Evolutionary conservation across 2,888 invertebrate genomes (phyloP), one percentile per base, ranked within the genome.

Genomic region (Nomada ruficornis): DNA sequence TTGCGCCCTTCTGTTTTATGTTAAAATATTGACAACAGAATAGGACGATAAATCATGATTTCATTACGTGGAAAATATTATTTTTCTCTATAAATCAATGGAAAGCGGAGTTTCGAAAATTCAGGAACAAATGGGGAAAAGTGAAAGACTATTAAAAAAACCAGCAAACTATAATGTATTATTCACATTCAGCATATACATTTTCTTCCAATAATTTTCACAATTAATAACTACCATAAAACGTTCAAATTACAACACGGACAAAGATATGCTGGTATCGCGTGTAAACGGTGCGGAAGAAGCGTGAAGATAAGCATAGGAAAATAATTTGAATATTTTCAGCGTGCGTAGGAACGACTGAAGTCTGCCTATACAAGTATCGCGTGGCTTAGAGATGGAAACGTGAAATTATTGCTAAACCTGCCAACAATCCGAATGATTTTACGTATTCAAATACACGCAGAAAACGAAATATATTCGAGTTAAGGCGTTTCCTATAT

Each of bases 401-500:
- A 20, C 15, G 9, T 47, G 15, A 63, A 47, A 15, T 44, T 63
- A 63, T 44, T 9, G 13, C 7, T 2, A 20, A 62, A 44, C 13
- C 11, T 15, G 5, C 5, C 26, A n/a, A 62, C 36, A 62, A 62
- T 59, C 10, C 18, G 2, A 9, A 59, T 36, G 0, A 36, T 9
- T 64, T 36, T 20, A 36, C 9, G 15, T 15, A 29, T 36, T 20
- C 9, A 2, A 20, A 7, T 36, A 36, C 9, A 20, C 20, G 23
- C 2, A 1, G 55, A 23, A 10, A 7, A 7, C 23, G 18, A 23
- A 42, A 55, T 9, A 57, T 9, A 55, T 15, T 9, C 4, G 23
- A 52, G 18, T 18, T 55, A 18, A 18, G 55, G 68, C 42, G 23
- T 57, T 65, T 44, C 13, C 57, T 42, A 26, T 69, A 69, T 69